These are phyloP conservation scores for Pseudomyrmex concolor DNA, from an alignment of 1,140 invertebrate species.

Conservation along the genomic window DNA sequence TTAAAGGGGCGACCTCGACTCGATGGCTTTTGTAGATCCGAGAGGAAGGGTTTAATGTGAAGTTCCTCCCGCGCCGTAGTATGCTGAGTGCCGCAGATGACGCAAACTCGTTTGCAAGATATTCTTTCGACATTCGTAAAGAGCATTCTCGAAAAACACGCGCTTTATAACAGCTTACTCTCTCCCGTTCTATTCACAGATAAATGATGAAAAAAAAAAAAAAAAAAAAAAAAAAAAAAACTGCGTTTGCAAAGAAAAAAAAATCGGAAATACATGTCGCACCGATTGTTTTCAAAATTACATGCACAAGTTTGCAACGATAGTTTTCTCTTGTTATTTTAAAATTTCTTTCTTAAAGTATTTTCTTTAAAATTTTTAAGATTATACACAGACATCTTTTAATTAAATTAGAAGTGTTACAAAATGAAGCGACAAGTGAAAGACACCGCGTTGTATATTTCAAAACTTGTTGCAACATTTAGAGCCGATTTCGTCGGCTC, in stretches of 20 bases:
- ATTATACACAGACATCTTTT: too few species aligned
- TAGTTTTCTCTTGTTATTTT: not conserved
- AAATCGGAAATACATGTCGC: not conserved
- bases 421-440: not conserved
- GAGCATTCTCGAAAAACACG: conserved; percentile 50
- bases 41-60: conserved; percentile 67
- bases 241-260: not conserved
- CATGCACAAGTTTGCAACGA: not conserved
- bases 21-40: conserved; percentile 67
- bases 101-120: conserved; percentile 57
- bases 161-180: conserved; percentile 16
- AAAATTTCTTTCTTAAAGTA: not conserved
- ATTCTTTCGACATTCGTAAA: conserved; percentile 48
- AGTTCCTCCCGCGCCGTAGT: conserved; percentile 24
- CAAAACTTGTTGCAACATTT: too few species aligned
- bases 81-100: conserved; percentile 40
- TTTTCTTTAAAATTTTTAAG: too few species aligned
- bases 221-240: conserved; percentile 15
- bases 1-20: conserved; percentile 70
- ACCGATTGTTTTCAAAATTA: not conserved
- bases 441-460: too few species aligned
- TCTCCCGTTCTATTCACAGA: conserved; percentile 15
- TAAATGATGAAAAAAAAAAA: conserved; percentile 16
- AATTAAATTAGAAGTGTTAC: too few species aligned
- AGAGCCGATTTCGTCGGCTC: not conserved